Percentiles rank a stretch among this genome's conserved stretches.
Evolutionary conservation across 2,113 vertebrate species (phyloP).

Genomic region (Oreotrochilus melanogaster): DNA sequence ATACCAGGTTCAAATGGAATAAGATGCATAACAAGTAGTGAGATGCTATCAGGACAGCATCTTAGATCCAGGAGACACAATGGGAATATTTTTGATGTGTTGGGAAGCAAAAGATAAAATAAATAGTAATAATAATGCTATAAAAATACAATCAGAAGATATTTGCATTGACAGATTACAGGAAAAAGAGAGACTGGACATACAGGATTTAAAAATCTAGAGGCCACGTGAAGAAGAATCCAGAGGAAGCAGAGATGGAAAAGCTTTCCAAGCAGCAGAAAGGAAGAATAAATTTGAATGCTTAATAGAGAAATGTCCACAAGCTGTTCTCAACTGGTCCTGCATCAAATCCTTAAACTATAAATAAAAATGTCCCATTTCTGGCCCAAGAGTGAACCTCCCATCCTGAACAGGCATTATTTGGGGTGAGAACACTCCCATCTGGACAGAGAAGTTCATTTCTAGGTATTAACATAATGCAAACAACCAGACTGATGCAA

Average conservation of each 20-base stretch:
- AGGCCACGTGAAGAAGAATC: background rate
- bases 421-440: background rate
- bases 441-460: constrained; percentile 4
- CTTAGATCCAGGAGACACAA: background rate
- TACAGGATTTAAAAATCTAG: background rate
- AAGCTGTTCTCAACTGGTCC: background rate
- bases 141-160: background rate
- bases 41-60: background rate
- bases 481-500: constrained; percentile 17
- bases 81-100: background rate
- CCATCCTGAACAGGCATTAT: background rate
- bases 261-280: background rate
- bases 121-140: background rate
- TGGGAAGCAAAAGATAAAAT: background rate
- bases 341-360: background rate
- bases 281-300: background rate
- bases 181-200: background rate
- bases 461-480: constrained; percentile 9
- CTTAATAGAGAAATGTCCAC: background rate
- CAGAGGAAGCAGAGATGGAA: background rate
- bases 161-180: background rate
- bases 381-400: background rate
- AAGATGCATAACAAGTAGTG: background rate
- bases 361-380: background rate
- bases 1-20: constrained; percentile 26